Evolutionary conservation across 2,113 vertebrate species (phyloP).

Genomic region (Irena cyanogastra): DNA sequence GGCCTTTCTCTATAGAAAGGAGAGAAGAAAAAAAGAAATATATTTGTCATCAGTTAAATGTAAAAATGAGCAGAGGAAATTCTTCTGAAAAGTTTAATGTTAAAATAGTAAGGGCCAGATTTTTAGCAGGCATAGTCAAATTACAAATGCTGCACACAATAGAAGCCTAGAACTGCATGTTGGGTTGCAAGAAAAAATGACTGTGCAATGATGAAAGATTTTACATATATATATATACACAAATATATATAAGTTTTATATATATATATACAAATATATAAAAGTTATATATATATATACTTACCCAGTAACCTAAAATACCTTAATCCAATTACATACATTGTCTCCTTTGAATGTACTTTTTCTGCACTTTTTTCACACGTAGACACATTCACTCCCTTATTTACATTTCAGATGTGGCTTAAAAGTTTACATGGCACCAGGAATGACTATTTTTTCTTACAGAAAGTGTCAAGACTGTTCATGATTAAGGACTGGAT

Average conservation of each 20-base stretch:
- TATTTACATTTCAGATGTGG: not conserved
- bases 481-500: not conserved
- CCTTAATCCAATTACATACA: not conserved
- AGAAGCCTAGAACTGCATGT: not conserved
- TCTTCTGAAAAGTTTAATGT: not conserved
- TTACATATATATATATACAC: too few relatives aligned
- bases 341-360: not conserved
- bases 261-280: too few relatives aligned
- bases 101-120: not conserved
- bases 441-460: not conserved
- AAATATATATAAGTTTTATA: too few relatives aligned
- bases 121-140: not conserved
- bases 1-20: not conserved
- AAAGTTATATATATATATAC: too few relatives aligned
- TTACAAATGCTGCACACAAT: not conserved
- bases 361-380: not conserved
- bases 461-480: not conserved
- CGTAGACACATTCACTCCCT: not conserved
- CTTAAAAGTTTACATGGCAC: not conserved
- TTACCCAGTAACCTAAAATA: not conserved
- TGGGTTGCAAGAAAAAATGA: not conserved
- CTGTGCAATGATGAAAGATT: not conserved
- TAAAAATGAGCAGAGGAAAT: not conserved
- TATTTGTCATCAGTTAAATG: not conserved
- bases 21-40: not conserved